Evolutionary conservation across 1,140 invertebrate species (phyloP).

Genomic region (Halesus radiatus): DNA sequence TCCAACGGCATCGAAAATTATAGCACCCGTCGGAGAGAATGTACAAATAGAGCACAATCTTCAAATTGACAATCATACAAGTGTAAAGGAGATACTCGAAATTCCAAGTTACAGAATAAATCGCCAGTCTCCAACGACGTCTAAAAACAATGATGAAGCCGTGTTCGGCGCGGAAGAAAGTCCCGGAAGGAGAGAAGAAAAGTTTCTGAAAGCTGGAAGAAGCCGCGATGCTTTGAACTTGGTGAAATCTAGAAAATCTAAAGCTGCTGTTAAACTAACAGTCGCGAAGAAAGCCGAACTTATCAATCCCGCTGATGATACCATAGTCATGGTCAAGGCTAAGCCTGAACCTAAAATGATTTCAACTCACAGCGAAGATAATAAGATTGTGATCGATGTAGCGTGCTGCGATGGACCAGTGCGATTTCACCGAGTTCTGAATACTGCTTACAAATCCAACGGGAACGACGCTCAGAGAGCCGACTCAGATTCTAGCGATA

Average conservation of each 20-base stretch:
- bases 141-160: neutral
- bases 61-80: neutral
- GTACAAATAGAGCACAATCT: neutral
- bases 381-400: slow-evolving; percentile 79
- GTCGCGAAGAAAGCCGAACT: slow-evolving; percentile 29
- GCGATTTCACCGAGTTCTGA: slow-evolving; percentile 83
- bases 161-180: neutral
- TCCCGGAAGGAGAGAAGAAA: neutral
- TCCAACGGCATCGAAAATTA: neutral
- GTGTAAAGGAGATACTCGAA: neutral
- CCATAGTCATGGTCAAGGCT: slow-evolving; percentile 38
- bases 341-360: slow-evolving; percentile 58
- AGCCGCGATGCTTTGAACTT: slow-evolving; percentile 14
- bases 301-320: slow-evolving; percentile 16
- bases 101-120: neutral
- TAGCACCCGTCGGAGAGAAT: neutral
- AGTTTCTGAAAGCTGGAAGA: neutral
- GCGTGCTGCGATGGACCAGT: slow-evolving; percentile 91
- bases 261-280: slow-evolving; percentile 4
- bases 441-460: slow-evolving; percentile 76
- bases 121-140: slow-evolving; percentile 1
- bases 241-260: slow-evolving; percentile 16
- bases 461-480: slow-evolving; percentile 48
- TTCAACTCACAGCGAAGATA: neutral
- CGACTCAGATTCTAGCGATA: slow-evolving; percentile 59